phyloP scores from a whole-genome alignment of 1,140 invertebrate genomes.

The Drosophila busckii region DNA sequence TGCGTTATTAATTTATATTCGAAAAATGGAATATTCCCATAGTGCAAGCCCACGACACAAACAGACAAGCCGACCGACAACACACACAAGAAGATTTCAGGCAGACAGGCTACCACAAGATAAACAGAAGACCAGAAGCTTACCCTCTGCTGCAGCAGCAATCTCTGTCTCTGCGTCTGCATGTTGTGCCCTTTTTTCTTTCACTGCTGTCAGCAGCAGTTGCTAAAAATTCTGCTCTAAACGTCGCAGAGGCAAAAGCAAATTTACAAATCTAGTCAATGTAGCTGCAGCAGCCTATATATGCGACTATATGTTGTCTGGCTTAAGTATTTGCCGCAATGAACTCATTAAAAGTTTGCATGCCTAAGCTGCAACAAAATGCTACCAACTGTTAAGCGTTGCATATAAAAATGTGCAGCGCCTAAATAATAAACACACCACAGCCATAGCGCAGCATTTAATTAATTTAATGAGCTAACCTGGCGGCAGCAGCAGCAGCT shows the following conservation, averaged over 20 bases:
- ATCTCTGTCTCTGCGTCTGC: no score
- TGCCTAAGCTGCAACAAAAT: conserved; percentile 50
- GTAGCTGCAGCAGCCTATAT: no score
- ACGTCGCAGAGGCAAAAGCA: conserved; percentile 35
- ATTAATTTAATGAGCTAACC: conserved; percentile 69
- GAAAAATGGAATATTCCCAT: no score
- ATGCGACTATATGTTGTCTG: conserved; percentile 4
- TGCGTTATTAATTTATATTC: no score
- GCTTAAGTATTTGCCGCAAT: conserved; percentile 42
- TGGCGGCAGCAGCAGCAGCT: not conserved
- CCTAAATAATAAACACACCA: conserved; percentile 39
- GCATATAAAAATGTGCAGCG: conserved; percentile 25
- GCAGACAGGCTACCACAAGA: no score
- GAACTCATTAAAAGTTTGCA: conserved; percentile 70
- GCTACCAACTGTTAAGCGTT: conserved; percentile 37
- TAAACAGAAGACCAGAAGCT: no score
- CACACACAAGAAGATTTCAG: no score
- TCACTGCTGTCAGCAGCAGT: no score
- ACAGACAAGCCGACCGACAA: no score
- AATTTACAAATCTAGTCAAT: conserved; percentile 62
- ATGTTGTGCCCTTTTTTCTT: no score
- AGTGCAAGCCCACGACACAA: no score
- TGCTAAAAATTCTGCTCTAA: conserved; percentile 20
- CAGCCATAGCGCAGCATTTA: conserved; percentile 40
- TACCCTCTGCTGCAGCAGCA: no score